These are phyloP conservation scores for Turritopsis dohrnii DNA, from an alignment of 30 jellyfish, hydroid and myxozoan species.

Conservation along the genomic window DNA sequence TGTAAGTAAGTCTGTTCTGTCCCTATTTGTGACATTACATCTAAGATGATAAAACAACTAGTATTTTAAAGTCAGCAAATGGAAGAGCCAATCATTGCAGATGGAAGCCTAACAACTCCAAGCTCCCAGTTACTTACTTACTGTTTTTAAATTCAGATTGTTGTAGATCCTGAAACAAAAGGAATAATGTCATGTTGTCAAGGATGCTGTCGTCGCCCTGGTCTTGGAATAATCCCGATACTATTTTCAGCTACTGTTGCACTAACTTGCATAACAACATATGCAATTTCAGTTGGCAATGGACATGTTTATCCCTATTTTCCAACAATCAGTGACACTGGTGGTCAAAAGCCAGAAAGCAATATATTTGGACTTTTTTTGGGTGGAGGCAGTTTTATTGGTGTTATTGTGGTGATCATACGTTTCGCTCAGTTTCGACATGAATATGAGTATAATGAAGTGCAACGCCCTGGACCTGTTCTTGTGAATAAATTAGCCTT, in stretches of 20 bases:
- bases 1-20: too few relatives aligned
- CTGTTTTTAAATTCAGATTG: too few relatives aligned
- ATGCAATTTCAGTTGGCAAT: conserved; percentile 54
- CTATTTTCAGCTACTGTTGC: conserved; percentile 40
- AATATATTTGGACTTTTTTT: conserved; percentile 65
- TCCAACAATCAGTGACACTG: conserved; percentile 93
- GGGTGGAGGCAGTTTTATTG: conserved; percentile 65
- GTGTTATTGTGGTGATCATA: conserved; percentile 44
- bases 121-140: too few relatives aligned
- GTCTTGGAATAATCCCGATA: conserved; percentile 64
- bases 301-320: conserved; percentile 60
- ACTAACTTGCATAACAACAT: conserved; percentile 56
- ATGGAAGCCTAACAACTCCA: too few relatives aligned
- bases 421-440: conserved; percentile 55
- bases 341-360: conserved; percentile 76
- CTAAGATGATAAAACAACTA: too few relatives aligned
- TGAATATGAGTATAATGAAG: conserved; percentile 48
- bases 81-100: too few relatives aligned
- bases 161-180: not conserved
- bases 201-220: conserved; percentile 18
- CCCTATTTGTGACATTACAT: too few relatives aligned
- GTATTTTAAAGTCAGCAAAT: too few relatives aligned
- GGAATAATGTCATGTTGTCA: not conserved
- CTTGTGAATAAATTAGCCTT: conserved; percentile 43
- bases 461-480: conserved; percentile 33